Conservation (phyloP, 1,140 invertebrate species). For the Sminthurides bifidus region DNA sequence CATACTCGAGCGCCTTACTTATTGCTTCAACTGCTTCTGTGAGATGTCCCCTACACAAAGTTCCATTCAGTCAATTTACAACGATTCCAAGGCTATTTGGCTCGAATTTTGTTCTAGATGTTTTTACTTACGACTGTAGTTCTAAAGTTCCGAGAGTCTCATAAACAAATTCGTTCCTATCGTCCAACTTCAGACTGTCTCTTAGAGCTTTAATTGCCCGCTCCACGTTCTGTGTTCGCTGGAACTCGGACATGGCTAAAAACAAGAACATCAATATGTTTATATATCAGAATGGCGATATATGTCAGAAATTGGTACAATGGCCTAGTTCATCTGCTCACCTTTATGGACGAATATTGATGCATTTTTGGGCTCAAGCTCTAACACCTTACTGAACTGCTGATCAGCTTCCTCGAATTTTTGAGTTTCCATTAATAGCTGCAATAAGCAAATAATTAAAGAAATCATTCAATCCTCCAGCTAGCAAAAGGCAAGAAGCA, state of each 20-base stretch:
- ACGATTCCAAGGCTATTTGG: no score
- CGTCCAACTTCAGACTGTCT: conserved; percentile 72
- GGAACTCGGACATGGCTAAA: conserved; percentile 55
- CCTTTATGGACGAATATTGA: conserved; percentile 75
- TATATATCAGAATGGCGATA: background rate
- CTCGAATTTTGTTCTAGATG: no score
- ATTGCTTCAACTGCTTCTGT: conserved; percentile 69
- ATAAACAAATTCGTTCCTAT: conserved; percentile 85
- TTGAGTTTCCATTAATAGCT: conserved; percentile 64
- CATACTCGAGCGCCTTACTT: conserved; percentile 73
- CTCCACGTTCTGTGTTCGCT: conserved; percentile 68
- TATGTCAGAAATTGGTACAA: conserved; percentile 6
- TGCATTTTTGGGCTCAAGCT: conserved; percentile 73
- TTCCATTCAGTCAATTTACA: no score
- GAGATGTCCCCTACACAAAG: conserved; percentile 50
- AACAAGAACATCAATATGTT: conserved; percentile 5
- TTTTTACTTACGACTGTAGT: conserved; percentile 61
- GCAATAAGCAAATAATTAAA: conserved; percentile 12
- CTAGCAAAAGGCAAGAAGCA: background rate
- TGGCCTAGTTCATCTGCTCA: conserved; percentile 7
- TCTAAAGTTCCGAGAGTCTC: conserved; percentile 88
- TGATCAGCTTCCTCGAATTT: conserved; percentile 68
- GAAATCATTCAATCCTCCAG: conserved; percentile 19
- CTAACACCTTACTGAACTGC: conserved; percentile 65
- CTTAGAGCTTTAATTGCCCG: conserved; percentile 64